phyloP scores from a whole-genome alignment of 2,888 invertebrate species.

The Diachrysia chrysitis region DNA sequence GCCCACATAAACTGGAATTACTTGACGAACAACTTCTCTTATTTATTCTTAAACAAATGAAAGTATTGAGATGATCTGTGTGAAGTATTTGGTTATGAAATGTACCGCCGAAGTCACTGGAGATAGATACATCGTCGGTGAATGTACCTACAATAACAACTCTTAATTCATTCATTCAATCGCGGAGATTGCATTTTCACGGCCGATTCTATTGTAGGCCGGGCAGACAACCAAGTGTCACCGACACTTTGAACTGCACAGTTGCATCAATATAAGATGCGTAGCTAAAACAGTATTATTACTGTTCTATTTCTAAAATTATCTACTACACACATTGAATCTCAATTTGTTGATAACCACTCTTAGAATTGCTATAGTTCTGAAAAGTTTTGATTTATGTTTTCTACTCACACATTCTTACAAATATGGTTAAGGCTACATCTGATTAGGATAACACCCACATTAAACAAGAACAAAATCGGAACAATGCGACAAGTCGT shows the following conservation, averaged over 20 bases:
- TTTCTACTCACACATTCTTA: no score
- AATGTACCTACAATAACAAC: neutral
- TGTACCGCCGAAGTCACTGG: conserved; percentile 2
- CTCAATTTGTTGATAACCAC: no score
- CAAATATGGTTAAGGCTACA: no score
- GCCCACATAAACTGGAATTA: conserved; percentile 62
- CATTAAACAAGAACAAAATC: conserved; percentile 14
- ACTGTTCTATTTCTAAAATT: neutral
- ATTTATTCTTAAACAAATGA: conserved; percentile 57
- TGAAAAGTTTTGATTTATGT: no score
- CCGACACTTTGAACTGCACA: conserved; percentile 23
- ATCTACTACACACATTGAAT: no score
- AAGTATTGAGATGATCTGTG: conserved; percentile 41
- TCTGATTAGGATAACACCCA: conserved; percentile 18
- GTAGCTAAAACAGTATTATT: neutral
- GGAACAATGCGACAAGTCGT: conserved; percentile 26
- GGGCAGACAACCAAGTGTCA: conserved; percentile 40
- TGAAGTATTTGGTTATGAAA: conserved; percentile 25
- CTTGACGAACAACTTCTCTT: conserved; percentile 64
- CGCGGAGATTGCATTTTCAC: conserved; percentile 21
- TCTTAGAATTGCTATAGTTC: no score
- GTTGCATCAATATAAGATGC: conserved; percentile 15
- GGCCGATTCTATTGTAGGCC: conserved; percentile 34
- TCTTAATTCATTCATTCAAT: conserved; percentile 7
- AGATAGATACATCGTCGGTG: neutral